These are phyloP conservation scores for Mugil cephalus DNA, from an alignment of 2,113 vertebrate species.

Conservation along the genomic window DNA sequence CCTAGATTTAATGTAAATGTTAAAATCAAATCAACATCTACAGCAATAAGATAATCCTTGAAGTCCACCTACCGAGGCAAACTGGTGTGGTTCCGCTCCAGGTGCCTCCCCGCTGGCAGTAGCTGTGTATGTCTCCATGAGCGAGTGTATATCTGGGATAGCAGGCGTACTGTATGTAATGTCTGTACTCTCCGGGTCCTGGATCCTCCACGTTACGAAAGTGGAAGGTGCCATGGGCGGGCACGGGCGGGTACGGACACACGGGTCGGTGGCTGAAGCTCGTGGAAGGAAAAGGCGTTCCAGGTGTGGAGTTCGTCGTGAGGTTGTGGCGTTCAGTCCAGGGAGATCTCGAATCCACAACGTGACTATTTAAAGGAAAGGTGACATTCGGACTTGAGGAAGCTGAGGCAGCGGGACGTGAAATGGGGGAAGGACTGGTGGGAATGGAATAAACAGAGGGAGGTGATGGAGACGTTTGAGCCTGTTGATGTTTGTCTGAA, in stretches of 20 bases:
- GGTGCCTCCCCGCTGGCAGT: conserved; percentile 70
- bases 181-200: conserved; percentile 61
- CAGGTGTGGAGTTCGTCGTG: neutral
- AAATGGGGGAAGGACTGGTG: neutral
- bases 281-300: neutral
- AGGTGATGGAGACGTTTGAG: conserved; percentile 1
- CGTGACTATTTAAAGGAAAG: neutral
- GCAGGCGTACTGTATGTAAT: conserved; percentile 81
- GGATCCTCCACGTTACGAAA: conserved; percentile 71
- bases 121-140: conserved; percentile 77
- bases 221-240: conserved; percentile 77
- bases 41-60: neutral
- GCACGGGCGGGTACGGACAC: conserved; percentile 77
- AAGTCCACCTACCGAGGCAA: conserved; percentile 68
- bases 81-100: conserved; percentile 82
- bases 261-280: conserved; percentile 35
- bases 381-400: neutral
- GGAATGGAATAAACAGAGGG: neutral
- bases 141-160: conserved; percentile 78
- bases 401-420: neutral
- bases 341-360: too few species aligned
- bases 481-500: neutral
- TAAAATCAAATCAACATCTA: too few species aligned
- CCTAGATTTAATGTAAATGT: neutral
- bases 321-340: neutral